These are phyloP conservation scores for Strigamia maritima DNA, from an alignment of 2,888 invertebrate genomes.

Conservation along the genomic window DNA sequence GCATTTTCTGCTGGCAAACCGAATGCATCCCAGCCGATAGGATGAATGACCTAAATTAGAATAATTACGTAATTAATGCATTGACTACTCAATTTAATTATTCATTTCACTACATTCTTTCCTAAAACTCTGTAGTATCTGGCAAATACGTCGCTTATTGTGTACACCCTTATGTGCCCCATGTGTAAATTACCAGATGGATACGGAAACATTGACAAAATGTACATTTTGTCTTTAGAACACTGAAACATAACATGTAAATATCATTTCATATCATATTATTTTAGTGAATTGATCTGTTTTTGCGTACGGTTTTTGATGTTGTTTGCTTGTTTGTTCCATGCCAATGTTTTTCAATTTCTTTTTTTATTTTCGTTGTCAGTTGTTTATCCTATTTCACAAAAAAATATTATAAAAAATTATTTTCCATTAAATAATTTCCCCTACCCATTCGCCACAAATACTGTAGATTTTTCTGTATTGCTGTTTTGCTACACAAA, in stretches of 20 bases:
- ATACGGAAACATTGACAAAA: constrained; percentile 98
- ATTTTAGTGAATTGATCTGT: background rate
- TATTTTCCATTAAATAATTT: background rate
- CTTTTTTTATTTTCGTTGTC: background rate
- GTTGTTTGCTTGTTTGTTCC: background rate
- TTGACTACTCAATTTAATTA: background rate
- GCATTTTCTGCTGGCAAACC: constrained; percentile 99
- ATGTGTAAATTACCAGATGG: constrained; percentile 96
- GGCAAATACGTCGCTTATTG: constrained; percentile 88
- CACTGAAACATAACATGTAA: background rate
- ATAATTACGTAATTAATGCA: constrained; percentile 35
- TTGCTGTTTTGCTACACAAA: background rate
- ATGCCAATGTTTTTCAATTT: background rate
- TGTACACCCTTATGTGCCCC: constrained; percentile 97
- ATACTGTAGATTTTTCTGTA: background rate
- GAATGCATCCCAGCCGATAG: constrained; percentile 99
- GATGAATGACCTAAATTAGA: constrained; percentile 69
- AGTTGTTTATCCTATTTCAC: background rate
- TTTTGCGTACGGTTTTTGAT: background rate
- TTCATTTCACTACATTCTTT: constrained; percentile 54
- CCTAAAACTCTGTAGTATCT: constrained; percentile 81
- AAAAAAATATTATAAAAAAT: background rate
- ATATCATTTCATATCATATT: background rate
- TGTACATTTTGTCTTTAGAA: constrained; percentile 60
- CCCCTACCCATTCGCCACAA: background rate